A percentile compares a stretch with the other conserved stretches of the same genome.
These are phyloP conservation scores for Gavia stellata DNA, from an alignment of 2,113 vertebrate genomes.

Conservation along the genomic window DNA sequence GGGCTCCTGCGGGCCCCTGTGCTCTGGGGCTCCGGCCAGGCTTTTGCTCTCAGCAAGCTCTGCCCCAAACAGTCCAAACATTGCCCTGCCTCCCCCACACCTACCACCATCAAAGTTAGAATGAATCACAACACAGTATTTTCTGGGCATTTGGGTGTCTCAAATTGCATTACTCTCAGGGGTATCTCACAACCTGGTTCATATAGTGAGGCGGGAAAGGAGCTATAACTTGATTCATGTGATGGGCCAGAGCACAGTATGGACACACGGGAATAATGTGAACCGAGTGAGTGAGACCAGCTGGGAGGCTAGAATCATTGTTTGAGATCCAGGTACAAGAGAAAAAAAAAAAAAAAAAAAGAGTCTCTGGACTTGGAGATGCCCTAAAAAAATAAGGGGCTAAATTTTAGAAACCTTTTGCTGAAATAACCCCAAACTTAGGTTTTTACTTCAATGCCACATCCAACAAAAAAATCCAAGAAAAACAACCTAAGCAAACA, in stretches of 20 bases:
- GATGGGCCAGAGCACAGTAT: neutral
- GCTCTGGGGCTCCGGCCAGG: neutral
- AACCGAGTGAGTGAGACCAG: neutral
- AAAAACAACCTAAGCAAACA: neutral
- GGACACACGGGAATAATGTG: neutral
- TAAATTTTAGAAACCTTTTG: neutral
- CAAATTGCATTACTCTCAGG: no score
- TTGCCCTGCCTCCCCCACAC: neutral
- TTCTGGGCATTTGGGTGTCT: neutral
- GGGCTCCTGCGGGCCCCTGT: neutral
- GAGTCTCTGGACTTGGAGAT: neutral
- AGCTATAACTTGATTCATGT: neutral
- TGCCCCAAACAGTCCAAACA: neutral
- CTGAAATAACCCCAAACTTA: neutral
- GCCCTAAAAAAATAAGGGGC: neutral
- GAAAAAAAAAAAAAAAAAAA: neutral
- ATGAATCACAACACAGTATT: rapidly evolving
- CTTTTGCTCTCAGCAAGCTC: neutral
- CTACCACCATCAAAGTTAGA: neutral
- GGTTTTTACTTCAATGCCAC: neutral
- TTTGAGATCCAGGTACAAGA: neutral
- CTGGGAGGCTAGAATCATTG: neutral
- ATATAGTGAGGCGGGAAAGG: rapidly evolving
- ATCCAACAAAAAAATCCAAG: neutral
- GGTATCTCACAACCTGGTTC: neutral